Base-by-base conservation (phyloP, 2,113 vertebrate species). In the Pyrgilauda ruficollis region DNA sequence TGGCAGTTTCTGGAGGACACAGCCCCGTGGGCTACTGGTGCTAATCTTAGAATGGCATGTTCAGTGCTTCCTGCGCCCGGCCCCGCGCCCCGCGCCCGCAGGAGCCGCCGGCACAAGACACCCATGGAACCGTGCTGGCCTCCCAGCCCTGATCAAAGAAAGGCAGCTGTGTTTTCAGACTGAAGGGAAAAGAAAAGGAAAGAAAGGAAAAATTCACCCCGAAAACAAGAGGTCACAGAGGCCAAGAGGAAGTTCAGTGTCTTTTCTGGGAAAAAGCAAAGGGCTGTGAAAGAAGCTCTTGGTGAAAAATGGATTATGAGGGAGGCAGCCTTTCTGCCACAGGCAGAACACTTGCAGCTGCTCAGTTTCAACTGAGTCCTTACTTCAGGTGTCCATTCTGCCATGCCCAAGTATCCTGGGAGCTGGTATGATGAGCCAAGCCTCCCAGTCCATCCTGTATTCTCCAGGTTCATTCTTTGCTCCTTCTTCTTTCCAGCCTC, bases 11-110 rank as follows among this genome's bases (percentile, higher is more conserved):
- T 4, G 90, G 87, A 83, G 75, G 93, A 93, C 85, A 27, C 33
- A 86, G 92, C 74, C 69, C 96, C 49, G 6, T 95, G 90, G 96
- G 82, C 89, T 69, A 67, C 89, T 91, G 85, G 82, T 95, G 95
- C 98, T 98, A 97, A 98, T 97, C 97, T 98, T 97, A 98, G 97
- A 97, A 97, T 75, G 95, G 95, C 83, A 91, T 90, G 96, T 66
- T 61, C 76, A 30, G 21, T 23, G 93, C 91, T 94, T 96, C 95
- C 96, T 94, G 87, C 7, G 0, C 28, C 83, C 6, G 26, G 87
- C 93, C 81, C 93, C 30, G 8, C 2, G 87, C 93, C 81, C 93
- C 30, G 8, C 2, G 6, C 50, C 3, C 27, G n/a, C 30, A 3
- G 77, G 84, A 73, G 89, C 81, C 24, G n/a, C 85, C 78, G 12